Conservation (phyloP, 2,888 invertebrate species). For the Quadriops clusia region DNA sequence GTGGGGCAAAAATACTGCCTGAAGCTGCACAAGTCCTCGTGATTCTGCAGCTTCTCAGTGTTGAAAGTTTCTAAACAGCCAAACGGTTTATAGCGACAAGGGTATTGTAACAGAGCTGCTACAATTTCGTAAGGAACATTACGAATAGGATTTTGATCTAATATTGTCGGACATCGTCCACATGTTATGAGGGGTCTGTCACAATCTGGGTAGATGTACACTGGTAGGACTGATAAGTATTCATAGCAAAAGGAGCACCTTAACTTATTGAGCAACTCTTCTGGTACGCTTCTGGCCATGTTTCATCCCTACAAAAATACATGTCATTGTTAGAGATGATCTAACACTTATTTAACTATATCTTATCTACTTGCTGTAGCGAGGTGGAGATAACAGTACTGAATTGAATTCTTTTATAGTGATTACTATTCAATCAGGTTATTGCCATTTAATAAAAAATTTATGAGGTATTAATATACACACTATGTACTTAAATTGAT, state of each 20-base stretch:
- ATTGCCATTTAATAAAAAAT: too few relatives aligned
- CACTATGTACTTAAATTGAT: too few relatives aligned
- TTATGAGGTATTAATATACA: too few relatives aligned
- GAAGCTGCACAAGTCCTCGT: slow-evolving; percentile 24
- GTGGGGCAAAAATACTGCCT: slow-evolving; percentile 21
- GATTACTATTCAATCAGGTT: too few relatives aligned
- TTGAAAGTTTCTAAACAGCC: slow-evolving; percentile 24
- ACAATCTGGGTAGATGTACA: slow-evolving; percentile 17
- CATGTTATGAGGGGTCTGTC: slow-evolving; percentile 21
- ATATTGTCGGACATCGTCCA: slow-evolving; percentile 23
- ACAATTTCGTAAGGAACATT: slow-evolving; percentile 23
- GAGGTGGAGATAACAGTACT: too few relatives aligned
- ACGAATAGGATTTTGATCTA: slow-evolving; percentile 18
- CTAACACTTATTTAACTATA: too few relatives aligned
- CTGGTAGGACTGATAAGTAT: slow-evolving; percentile 24
- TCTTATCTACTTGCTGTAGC: too few relatives aligned
- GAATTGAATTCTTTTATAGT: too few relatives aligned
- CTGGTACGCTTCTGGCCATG: too few relatives aligned
- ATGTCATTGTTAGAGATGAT: too few relatives aligned
- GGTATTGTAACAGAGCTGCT: slow-evolving; percentile 23
- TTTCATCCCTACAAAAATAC: too few relatives aligned
- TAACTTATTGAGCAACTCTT: slow-evolving; percentile 17
- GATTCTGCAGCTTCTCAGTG: slow-evolving; percentile 15
- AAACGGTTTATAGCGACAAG: slow-evolving; percentile 22
- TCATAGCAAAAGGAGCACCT: slow-evolving; percentile 23